Conservation (phyloP, 1,140 invertebrate species). For the Mactra quadrangularis region DNA sequence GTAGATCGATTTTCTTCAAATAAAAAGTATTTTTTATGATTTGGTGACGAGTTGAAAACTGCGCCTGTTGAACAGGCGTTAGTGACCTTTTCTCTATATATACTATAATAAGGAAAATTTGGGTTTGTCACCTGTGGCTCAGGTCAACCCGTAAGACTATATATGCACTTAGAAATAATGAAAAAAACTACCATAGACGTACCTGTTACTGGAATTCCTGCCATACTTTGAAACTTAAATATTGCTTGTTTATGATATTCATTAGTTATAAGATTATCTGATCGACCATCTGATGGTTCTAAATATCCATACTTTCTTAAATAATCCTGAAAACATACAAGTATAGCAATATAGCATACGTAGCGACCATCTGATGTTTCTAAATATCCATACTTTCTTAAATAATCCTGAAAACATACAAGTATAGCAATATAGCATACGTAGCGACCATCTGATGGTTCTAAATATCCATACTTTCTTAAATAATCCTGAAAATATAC, state of each 20-base stretch:
- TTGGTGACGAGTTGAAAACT: too few relatives aligned
- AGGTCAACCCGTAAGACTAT: too few relatives aligned
- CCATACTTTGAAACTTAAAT: conserved; percentile 67
- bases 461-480: conserved; percentile 72
- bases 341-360: too few relatives aligned
- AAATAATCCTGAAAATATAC: conserved; percentile 69
- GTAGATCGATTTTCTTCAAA: too few relatives aligned
- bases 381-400: conserved; percentile 74
- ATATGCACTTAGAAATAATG: too few relatives aligned
- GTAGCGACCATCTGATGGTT: conserved; percentile 86
- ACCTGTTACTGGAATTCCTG: conserved; percentile 69
- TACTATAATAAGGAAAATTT: too few relatives aligned
- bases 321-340: conserved; percentile 65
- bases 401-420: conserved; percentile 66
- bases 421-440: too few relatives aligned
- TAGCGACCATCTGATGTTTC: conserved; percentile 86
- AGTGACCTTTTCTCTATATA: too few relatives aligned
- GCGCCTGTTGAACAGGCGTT: too few relatives aligned
- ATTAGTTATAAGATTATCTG: conserved; percentile 83
- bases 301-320: conserved; percentile 74
- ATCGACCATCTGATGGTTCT: conserved; percentile 85
- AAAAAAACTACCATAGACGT: too few relatives aligned
- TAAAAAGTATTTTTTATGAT: too few relatives aligned
- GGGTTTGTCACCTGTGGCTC: too few relatives aligned
- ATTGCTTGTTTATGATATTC: conserved; percentile 84